These are phyloP conservation scores for Arizona elegans DNA, from an alignment of 2,113 vertebrate species.

Conservation along the genomic window DNA sequence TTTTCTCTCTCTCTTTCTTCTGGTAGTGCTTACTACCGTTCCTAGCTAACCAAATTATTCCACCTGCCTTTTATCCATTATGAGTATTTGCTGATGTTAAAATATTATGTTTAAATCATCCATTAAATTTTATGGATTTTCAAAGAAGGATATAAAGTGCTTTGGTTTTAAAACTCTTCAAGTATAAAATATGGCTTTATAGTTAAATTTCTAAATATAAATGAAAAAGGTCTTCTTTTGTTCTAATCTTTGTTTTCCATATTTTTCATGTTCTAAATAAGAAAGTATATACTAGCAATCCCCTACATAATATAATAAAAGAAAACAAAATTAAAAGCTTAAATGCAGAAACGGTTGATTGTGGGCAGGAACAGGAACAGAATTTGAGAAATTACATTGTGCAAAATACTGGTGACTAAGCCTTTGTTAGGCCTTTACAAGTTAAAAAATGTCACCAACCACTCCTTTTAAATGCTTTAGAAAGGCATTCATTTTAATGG, in stretches of 20 bases:
- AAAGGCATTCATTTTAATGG: conserved; percentile 57
- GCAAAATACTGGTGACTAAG: conserved; percentile 42
- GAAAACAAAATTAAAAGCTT: conserved; percentile 21
- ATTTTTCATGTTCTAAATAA: not conserved
- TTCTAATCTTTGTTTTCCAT: not conserved
- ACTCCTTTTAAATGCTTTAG: conserved; percentile 33
- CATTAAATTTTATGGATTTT: not conserved
- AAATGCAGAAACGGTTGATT: conserved; percentile 3
- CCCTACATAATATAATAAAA: not conserved
- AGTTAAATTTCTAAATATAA: not conserved
- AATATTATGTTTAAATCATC: not conserved
- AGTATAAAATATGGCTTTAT: not conserved
- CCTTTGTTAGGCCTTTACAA: conserved; percentile 41
- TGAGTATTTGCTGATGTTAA: not conserved
- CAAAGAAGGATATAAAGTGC: not conserved
- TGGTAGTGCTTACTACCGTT: not conserved
- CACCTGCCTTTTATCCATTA: not conserved
- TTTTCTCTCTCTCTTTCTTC: no score
- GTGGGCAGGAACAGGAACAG: conserved; percentile 37
- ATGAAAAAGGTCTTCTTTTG: not conserved
- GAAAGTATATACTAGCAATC: not conserved
- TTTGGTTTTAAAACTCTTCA: not conserved
- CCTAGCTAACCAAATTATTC: not conserved
- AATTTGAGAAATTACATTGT: conserved; percentile 38
- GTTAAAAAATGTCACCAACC: conserved; percentile 50